phyloP scores from a whole-genome alignment of 2,888 invertebrate genomes.

The Chamaedrilus cognettii region DNA sequence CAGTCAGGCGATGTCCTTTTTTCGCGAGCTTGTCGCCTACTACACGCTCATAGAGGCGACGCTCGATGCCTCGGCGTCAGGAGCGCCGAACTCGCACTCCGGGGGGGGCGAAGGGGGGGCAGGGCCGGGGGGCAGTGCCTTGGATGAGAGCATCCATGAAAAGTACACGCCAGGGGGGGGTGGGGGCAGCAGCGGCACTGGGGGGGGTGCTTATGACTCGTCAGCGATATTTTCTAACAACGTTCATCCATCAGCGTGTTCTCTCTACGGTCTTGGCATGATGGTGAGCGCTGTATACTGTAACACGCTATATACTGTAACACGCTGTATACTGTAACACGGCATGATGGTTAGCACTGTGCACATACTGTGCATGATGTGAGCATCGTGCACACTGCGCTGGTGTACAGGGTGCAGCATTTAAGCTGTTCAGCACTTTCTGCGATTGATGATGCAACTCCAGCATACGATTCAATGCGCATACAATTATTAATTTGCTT shows the following conservation, averaged over 20 bases:
- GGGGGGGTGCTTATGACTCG: conserved; percentile 15
- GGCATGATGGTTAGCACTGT: background rate
- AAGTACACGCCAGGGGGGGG: background rate
- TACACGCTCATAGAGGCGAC: conserved; percentile 27
- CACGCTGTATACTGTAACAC: background rate
- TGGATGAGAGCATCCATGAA: background rate
- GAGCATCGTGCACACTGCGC: too few relatives aligned
- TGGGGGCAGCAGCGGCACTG: background rate
- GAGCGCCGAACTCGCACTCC: conserved; percentile 13
- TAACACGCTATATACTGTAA: background rate
- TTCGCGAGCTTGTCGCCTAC: conserved; percentile 29
- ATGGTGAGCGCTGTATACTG: background rate
- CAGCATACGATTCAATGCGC: too few relatives aligned
- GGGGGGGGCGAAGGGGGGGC: conserved; percentile 15
- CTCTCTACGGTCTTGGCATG: conserved; percentile 14
- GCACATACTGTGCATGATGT: too few relatives aligned
- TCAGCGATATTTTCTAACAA: conserved; percentile 12
- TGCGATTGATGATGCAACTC: too few relatives aligned
- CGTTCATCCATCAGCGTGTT: conserved; percentile 16
- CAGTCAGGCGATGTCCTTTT: conserved; percentile 29
- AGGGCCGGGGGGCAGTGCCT: conserved; percentile 3
- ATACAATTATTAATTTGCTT: too few relatives aligned
- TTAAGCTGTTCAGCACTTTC: too few relatives aligned
- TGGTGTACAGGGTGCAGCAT: too few relatives aligned
- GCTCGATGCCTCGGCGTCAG: conserved; percentile 13